Evolutionary conservation across 2,888 invertebrate genomes (phyloP).

Genomic region (Oscheius sp.): DNA sequence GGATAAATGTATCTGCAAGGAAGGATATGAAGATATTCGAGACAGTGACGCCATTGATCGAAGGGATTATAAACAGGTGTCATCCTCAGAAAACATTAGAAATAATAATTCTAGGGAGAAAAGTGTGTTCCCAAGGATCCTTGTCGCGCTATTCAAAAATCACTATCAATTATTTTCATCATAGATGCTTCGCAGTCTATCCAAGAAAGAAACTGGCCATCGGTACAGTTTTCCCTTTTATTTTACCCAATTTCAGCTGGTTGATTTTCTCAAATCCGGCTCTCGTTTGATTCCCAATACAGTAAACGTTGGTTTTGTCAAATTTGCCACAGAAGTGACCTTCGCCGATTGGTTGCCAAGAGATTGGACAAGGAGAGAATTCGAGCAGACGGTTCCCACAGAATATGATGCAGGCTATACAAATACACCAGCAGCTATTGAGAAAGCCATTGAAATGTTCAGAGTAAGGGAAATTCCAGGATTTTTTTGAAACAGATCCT

Average conservation of each 20-base stretch:
- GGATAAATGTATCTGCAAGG: no score
- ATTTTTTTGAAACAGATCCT: no score
- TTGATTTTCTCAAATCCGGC: constrained; percentile 9
- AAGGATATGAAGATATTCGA: no score
- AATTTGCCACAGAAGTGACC: constrained; percentile 15
- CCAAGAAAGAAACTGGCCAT: constrained; percentile 19
- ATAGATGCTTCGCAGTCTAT: constrained; percentile 25
- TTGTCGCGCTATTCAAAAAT: neutral
- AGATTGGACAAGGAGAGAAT: constrained; percentile 1
- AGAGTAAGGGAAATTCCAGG: no score
- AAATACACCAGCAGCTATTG: constrained; percentile 24
- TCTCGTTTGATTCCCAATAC: constrained; percentile 7
- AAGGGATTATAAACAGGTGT: no score
- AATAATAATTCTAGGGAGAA: constrained; percentile 2
- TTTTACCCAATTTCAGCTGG: neutral
- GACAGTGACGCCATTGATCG: no score
- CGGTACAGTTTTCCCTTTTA: no score
- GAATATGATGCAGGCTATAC: constrained; percentile 12
- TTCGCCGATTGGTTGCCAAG: neutral
- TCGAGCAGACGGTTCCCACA: neutral
- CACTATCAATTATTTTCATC: neutral
- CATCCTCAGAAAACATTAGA: no score
- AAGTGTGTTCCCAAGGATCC: neutral
- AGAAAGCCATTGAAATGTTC: constrained; percentile 17
- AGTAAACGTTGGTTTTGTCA: constrained; percentile 23